Evolutionary conservation across 2,113 vertebrate species (phyloP).

Genomic region (Salvelinus fontinalis): DNA sequence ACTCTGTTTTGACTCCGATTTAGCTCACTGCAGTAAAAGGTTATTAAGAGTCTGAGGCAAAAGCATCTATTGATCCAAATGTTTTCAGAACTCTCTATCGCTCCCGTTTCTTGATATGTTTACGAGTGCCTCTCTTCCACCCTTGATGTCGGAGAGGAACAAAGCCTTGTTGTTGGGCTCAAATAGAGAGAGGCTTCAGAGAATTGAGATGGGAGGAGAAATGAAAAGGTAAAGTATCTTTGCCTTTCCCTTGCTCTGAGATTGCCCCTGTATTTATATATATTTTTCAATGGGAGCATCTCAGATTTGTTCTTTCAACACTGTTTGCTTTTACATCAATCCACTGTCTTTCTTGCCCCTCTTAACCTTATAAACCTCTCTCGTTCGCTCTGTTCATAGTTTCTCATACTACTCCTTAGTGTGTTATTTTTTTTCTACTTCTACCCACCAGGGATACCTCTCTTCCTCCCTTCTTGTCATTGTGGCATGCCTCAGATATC

Average conservation of each 20-base stretch:
- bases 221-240: slow-evolving; percentile 15
- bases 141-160: slow-evolving; percentile 53
- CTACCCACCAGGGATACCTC: too few relatives aligned
- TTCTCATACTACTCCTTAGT: slow-evolving; percentile 20
- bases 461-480: background rate
- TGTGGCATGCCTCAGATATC: slow-evolving; percentile 51
- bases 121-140: slow-evolving; percentile 44
- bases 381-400: background rate
- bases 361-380: background rate
- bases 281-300: background rate
- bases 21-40: too few relatives aligned
- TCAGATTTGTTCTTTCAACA: background rate
- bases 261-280: background rate
- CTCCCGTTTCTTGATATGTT: slow-evolving; percentile 32
- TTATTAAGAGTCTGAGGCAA: slow-evolving; percentile 39
- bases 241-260: background rate
- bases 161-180: slow-evolving; percentile 30
- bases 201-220: slow-evolving; percentile 13
- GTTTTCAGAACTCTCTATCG: slow-evolving; percentile 43
- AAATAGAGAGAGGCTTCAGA: slow-evolving; percentile 7
- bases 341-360: background rate
- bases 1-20: too few relatives aligned
- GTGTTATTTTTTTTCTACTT: background rate
- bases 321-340: background rate
- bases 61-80: slow-evolving; percentile 54